phyloP scores from a whole-genome alignment of 2,113 vertebrate genomes.

The Lota lota region DNA sequence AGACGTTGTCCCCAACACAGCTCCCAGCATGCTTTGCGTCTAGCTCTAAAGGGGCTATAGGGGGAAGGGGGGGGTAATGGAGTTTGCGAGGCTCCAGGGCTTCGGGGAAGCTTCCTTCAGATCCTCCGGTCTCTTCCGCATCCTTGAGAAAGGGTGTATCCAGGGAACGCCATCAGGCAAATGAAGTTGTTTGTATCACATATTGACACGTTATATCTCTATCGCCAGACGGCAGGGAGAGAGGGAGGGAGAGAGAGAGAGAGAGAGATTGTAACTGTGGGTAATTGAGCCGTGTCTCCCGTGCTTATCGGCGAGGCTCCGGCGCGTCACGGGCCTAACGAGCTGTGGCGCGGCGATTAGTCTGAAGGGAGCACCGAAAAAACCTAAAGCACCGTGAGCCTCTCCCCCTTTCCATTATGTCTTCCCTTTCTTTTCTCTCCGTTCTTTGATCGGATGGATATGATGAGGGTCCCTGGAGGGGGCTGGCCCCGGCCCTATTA shows the following conservation, averaged over 20 bases:
- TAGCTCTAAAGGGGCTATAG: neutral
- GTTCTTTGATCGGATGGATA: constrained; percentile 67
- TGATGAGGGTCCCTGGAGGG: constrained; percentile 73
- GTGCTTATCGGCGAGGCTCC: constrained; percentile 72
- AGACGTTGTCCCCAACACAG: no score
- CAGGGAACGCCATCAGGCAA: constrained; percentile 71
- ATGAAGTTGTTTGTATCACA: constrained; percentile 74
- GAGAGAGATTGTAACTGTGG: constrained; percentile 68
- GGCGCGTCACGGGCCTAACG: constrained; percentile 73
- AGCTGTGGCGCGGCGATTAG: constrained; percentile 74
- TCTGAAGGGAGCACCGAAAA: constrained; percentile 72
- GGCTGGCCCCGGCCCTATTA: constrained; percentile 73
- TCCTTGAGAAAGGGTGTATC: constrained; percentile 50
- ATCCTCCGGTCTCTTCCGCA: constrained; percentile 59
- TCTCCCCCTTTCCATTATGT: neutral
- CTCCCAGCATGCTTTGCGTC: no score
- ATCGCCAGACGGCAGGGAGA: constrained; percentile 49
- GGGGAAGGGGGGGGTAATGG: constrained; percentile 6
- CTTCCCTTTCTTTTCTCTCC: constrained; percentile 21
- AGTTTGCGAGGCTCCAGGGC: constrained; percentile 26
- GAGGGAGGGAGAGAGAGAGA: constrained; percentile 29
- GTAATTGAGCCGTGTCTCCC: constrained; percentile 73
- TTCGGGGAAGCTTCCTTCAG: constrained; percentile 60
- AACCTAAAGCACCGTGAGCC: constrained; percentile 24
- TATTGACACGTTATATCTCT: constrained; percentile 75